These are phyloP conservation scores for Glaucopsyche alexis DNA, from an alignment of 2,888 invertebrate genomes.

Conservation along the genomic window DNA sequence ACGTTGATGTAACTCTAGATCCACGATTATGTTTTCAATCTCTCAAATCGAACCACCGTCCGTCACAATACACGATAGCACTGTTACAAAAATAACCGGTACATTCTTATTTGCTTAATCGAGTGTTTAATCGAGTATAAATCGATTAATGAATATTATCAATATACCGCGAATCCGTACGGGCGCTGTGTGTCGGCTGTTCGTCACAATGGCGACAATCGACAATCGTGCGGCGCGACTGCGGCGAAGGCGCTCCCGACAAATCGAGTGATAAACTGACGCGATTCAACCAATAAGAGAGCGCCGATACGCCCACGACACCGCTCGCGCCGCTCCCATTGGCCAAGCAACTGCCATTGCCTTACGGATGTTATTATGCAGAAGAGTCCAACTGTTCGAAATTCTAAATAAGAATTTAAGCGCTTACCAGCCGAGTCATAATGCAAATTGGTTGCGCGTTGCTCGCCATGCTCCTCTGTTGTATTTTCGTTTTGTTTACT, in stretches of 20 bases:
- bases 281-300: conserved; percentile 61
- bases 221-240: conserved; percentile 74
- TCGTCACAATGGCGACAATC: conserved; percentile 77
- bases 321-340: conserved; percentile 63
- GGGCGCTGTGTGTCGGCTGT: conserved; percentile 56
- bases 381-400: conserved; percentile 74
- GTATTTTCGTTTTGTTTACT: conserved; percentile 42
- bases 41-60: conserved; percentile 49
- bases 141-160: conserved; percentile 44
- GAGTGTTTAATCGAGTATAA: conserved; percentile 50
- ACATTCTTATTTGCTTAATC: conserved; percentile 53
- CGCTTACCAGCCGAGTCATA: conserved; percentile 72
- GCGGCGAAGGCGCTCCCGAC: conserved; percentile 71
- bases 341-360: conserved; percentile 77
- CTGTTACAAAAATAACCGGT: conserved; percentile 47
- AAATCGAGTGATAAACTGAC: conserved; percentile 75
- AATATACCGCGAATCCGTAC: conserved; percentile 59
- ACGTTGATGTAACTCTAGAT: conserved; percentile 88
- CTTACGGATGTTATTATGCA: conserved; percentile 78
- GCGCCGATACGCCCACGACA: conserved; percentile 72
- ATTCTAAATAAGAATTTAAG: conserved; percentile 75
- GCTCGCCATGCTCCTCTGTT: conserved; percentile 54
- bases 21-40: conserved; percentile 82
- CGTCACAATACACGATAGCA: conserved; percentile 56
- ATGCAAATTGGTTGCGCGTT: conserved; percentile 75